These are phyloP conservation scores for Oenanthe oenanthe DNA, from an alignment of 2,113 vertebrate genomes.

Conservation along the genomic window DNA sequence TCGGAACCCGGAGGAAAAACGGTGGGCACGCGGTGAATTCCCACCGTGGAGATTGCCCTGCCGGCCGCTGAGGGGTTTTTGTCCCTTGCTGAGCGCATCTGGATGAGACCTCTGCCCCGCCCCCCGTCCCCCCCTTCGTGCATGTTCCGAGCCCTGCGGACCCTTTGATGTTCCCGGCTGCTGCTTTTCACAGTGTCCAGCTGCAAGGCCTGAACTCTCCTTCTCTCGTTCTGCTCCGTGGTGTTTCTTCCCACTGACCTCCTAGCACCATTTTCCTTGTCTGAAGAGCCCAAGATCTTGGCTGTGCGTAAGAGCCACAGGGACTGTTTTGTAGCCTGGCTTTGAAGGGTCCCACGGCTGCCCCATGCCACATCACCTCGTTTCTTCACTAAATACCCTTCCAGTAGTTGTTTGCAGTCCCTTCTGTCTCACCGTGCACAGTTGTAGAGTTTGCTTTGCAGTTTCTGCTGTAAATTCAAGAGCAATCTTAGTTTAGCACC, in stretches of 20 bases:
- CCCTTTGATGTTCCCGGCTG: not conserved
- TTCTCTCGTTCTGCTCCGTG: rapidly evolving
- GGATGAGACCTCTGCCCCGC: not conserved
- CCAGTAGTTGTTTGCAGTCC: not conserved
- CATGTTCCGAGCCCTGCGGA: not conserved
- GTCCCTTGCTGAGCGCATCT: not conserved
- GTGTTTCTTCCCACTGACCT: not conserved
- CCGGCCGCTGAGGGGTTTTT: not conserved
- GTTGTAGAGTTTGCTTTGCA: not conserved
- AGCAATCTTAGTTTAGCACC: not conserved
- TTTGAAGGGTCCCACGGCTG: not conserved
- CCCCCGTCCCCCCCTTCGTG: not conserved
- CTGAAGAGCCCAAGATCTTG: not conserved
- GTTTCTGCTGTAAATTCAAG: not conserved
- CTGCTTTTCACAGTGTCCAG: rapidly evolving
- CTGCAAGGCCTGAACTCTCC: not conserved
- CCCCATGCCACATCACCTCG: rapidly evolving
- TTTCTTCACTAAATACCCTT: not conserved
- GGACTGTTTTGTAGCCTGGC: not conserved
- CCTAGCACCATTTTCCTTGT: not conserved
- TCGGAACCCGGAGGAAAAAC: not conserved
- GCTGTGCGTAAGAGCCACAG: rapidly evolving
- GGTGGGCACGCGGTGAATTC: not conserved
- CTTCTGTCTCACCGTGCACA: not conserved
- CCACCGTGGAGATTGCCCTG: not conserved